A percentile compares a stretch with the other conserved stretches of the same genome.
phyloP scores from a whole-genome alignment of 1,140 invertebrate species.

The Lepidotrigona ventralis region DNA sequence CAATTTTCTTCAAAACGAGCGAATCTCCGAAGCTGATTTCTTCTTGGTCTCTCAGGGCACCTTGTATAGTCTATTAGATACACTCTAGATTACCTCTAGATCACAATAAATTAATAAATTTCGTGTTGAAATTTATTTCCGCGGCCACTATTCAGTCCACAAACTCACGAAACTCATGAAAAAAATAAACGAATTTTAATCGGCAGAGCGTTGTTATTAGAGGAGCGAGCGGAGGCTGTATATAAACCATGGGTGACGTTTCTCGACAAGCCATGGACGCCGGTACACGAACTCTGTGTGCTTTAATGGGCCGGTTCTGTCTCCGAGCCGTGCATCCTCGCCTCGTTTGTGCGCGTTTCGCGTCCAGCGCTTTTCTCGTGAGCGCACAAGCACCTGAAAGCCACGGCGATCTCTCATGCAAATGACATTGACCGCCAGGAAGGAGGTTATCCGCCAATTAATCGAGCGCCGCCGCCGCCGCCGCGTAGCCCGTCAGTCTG shows the following conservation, averaged over 20 bases:
- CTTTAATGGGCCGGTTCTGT: conserved; percentile 60
- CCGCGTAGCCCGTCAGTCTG: conserved; percentile 56
- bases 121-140: too few species aligned
- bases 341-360: not conserved
- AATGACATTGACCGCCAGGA: conserved; percentile 65
- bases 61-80: too few species aligned
- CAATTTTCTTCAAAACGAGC: too few species aligned
- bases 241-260: conserved; percentile 60
- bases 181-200: not conserved
- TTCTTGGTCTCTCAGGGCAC: too few species aligned
- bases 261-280: conserved; percentile 45
- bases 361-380: not conserved
- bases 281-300: conserved; percentile 58
- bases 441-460: conserved; percentile 68
- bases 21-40: too few species aligned
- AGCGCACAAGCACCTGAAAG: too few species aligned
- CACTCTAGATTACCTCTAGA: too few species aligned
- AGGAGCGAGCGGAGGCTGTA: conserved; percentile 13
- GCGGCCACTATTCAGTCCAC: too few species aligned
- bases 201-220: conserved; percentile 54
- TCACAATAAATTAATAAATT: too few species aligned
- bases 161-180: too few species aligned
- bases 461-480: conserved; percentile 59
- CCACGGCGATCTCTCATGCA: conserved; percentile 49
- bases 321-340: not conserved